Conservation (phyloP, 2,888 invertebrate genomes). For the Galerucella pusilla region DNA sequence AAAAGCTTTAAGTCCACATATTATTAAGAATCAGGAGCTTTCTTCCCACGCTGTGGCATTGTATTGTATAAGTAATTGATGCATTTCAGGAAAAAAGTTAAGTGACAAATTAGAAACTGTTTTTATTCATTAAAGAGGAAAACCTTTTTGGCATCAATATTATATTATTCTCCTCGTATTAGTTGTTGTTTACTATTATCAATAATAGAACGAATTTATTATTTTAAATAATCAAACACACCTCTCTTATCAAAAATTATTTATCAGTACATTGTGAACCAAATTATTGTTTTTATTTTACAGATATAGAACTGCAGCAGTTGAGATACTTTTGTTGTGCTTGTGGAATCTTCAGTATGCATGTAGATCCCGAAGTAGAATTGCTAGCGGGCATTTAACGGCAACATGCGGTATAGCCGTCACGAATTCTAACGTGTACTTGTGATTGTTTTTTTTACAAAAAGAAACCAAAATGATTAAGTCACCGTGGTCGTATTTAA, state of each 20-base stretch:
- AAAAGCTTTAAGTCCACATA: too few species aligned
- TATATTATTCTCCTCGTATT: background rate
- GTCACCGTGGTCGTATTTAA: slow-evolving; percentile 18
- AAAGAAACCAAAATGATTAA: slow-evolving; percentile 32
- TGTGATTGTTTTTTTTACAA: background rate
- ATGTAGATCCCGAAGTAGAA: background rate
- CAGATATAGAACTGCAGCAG: background rate
- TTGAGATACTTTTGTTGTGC: background rate
- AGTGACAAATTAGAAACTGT: too few species aligned
- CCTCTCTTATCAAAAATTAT: background rate
- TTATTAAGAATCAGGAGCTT: too few species aligned
- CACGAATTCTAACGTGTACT: background rate
- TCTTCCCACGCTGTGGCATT: too few species aligned
- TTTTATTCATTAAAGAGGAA: too few species aligned
- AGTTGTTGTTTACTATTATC: background rate
- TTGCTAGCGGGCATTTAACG: background rate
- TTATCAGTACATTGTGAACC: background rate
- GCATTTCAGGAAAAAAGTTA: too few species aligned
- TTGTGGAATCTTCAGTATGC: slow-evolving; percentile 3
- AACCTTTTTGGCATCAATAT: too few species aligned
- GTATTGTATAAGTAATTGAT: too few species aligned
- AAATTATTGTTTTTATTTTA: slow-evolving; percentile 9
- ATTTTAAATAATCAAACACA: background rate
- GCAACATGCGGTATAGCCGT: slow-evolving; percentile 2
- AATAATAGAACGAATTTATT: background rate